Percentiles rank a stretch among this genome's conserved stretches.
These are phyloP conservation scores for Ictidomys tridecemlineatus DNA, from an alignment of 2,113 vertebrate genomes.

Conservation along the genomic window DNA sequence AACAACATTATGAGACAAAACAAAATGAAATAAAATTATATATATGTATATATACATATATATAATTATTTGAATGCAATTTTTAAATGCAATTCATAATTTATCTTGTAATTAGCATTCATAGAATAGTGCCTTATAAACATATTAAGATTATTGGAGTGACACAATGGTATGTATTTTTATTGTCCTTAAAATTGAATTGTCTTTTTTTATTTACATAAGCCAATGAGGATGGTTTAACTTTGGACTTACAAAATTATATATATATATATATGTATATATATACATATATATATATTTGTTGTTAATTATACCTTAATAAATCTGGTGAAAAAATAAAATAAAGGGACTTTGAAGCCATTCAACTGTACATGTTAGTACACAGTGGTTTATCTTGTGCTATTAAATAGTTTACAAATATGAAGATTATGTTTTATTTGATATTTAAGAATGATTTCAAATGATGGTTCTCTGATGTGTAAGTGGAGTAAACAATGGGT, in stretches of 20 bases:
- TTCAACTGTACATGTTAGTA: not conserved
- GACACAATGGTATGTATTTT: slow-evolving; percentile 31
- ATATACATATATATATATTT: no score
- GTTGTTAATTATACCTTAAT: not conserved
- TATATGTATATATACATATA: no score
- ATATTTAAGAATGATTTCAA: slow-evolving; percentile 54
- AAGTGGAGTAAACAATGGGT: not conserved
- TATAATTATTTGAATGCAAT: no score
- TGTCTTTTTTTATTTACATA: slow-evolving; percentile 50
- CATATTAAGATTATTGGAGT: slow-evolving; percentile 44
- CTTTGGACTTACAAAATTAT: not conserved
- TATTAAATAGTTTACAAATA: slow-evolving; percentile 40
- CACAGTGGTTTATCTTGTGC: not conserved
- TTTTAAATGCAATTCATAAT: slow-evolving; percentile 75
- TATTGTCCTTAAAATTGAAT: slow-evolving; percentile 56
- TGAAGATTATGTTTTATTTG: slow-evolving; percentile 23
- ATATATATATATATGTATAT: no score
- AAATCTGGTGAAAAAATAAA: not conserved
- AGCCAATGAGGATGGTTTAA: slow-evolving; percentile 15
- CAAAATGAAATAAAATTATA: slow-evolving; percentile 84
- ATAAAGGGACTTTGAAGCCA: not conserved
- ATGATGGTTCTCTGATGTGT: not conserved
- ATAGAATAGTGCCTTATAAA: slow-evolving; percentile 6
- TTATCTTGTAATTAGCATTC: slow-evolving; percentile 67
- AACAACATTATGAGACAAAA: slow-evolving; percentile 78